Conservation (phyloP, 1,140 invertebrate species). For the Lepidostoma basale region DNA sequence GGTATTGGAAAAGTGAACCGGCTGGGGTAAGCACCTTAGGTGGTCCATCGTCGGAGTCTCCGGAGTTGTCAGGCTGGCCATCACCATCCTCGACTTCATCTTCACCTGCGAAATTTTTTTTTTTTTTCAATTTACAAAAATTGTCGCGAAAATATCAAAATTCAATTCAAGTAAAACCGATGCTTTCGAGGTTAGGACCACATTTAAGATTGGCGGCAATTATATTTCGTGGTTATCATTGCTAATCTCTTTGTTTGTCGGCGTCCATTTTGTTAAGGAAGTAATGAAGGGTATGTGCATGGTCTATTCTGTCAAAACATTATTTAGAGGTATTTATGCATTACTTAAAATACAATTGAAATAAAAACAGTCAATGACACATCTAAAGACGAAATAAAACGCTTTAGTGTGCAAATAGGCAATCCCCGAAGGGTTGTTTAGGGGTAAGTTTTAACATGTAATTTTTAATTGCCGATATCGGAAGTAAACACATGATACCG, state of each 20-base stretch:
- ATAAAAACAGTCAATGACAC: constrained; percentile 28
- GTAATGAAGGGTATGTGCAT: constrained; percentile 58
- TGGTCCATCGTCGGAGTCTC: constrained; percentile 73
- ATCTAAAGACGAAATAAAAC: background rate
- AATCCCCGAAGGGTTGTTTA: constrained; percentile 40
- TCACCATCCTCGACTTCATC: constrained; percentile 70
- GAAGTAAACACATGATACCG: constrained; percentile 64
- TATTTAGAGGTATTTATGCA: constrained; percentile 41
- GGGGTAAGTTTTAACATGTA: constrained; percentile 52
- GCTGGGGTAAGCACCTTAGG: constrained; percentile 57
- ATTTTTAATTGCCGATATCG: constrained; percentile 61
- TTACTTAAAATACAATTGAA: constrained; percentile 33
- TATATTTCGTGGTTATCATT: constrained; percentile 47
- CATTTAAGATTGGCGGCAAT: constrained; percentile 25
- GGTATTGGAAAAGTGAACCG: constrained; percentile 25
- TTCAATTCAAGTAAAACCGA: background rate
- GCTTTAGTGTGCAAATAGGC: constrained; percentile 20
- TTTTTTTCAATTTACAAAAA: background rate
- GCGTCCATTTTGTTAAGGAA: constrained; percentile 74
- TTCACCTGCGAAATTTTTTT: constrained; percentile 60
- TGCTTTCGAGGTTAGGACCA: constrained; percentile 32
- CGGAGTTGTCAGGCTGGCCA: constrained; percentile 70
- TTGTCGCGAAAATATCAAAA: constrained; percentile 8
- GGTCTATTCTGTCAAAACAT: constrained; percentile 41
- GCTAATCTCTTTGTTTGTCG: constrained; percentile 72